These are phyloP conservation scores for Ailurus styani DNA, from an alignment of 2,113 vertebrate species.

Conservation along the genomic window DNA sequence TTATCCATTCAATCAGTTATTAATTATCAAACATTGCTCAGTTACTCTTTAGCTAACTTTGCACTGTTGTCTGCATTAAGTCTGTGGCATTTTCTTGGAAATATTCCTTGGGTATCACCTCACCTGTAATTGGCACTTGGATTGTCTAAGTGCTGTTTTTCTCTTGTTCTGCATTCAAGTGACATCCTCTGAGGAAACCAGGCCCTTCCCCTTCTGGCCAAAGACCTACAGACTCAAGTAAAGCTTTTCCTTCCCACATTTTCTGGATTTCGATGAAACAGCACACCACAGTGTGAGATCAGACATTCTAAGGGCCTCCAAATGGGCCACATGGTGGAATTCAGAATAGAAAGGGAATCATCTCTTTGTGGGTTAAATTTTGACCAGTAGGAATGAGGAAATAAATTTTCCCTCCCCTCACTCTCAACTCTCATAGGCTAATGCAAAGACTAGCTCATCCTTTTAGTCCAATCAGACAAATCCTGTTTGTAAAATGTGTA, in stretches of 20 bases:
- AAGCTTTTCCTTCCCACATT: background rate
- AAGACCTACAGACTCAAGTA: background rate
- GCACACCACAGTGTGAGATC: background rate
- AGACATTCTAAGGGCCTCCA: background rate
- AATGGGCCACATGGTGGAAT: background rate
- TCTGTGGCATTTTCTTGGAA: background rate
- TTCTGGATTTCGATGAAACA: background rate
- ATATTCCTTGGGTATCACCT: background rate
- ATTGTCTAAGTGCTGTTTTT: background rate
- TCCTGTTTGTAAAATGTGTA: background rate
- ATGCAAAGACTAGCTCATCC: background rate
- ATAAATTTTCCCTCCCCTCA: background rate
- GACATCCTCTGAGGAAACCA: background rate
- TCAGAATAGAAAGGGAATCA: background rate
- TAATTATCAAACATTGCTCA: background rate
- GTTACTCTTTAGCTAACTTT: background rate
- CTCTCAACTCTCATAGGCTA: no score
- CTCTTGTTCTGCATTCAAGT: background rate
- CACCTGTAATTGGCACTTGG: background rate
- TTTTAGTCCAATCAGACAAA: background rate
- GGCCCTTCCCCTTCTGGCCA: rapidly evolving
- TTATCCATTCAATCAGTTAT: background rate
- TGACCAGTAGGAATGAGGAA: background rate
- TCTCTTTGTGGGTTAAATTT: background rate
- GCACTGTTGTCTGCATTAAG: background rate